phyloP scores from a whole-genome alignment of 2,888 invertebrate genomes.

The Aporophyla nigra region DNA sequence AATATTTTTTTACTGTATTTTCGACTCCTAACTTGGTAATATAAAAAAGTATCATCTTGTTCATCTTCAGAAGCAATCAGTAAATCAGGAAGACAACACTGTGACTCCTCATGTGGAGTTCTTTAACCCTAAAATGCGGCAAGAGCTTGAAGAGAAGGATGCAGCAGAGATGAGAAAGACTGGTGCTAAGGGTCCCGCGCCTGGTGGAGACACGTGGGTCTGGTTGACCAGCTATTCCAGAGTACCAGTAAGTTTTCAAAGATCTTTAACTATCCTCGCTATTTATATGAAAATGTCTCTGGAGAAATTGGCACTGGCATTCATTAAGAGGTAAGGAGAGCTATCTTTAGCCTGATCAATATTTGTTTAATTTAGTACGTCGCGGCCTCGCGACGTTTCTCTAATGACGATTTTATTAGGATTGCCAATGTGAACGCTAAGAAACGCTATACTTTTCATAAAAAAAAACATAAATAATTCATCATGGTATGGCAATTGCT shows the following conservation, averaged over 20 bases:
- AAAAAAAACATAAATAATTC: too few species aligned
- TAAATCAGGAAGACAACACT: constrained; percentile 89
- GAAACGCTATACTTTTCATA: background rate
- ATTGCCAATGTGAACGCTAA: background rate
- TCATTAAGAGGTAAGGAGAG: background rate
- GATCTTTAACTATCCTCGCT: background rate
- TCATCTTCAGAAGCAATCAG: constrained; percentile 80
- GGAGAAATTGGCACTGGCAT: background rate
- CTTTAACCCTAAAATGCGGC: constrained; percentile 93
- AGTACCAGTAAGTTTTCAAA: constrained; percentile 92
- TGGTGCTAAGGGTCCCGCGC: constrained; percentile 92
- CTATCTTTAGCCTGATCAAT: constrained; percentile 11
- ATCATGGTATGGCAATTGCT: background rate
- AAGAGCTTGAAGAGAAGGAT: constrained; percentile 92
- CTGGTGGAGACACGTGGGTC: constrained; percentile 95
- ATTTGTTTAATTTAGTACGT: constrained; percentile 1
- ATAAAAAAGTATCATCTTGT: background rate
- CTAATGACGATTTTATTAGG: background rate
- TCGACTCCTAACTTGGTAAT: background rate
- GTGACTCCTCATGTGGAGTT: constrained; percentile 93
- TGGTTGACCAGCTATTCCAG: constrained; percentile 97
- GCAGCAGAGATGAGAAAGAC: constrained; percentile 91
- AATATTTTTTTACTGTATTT: background rate
- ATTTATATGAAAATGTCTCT: background rate
- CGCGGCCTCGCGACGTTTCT: background rate